Evolutionary conservation across 1,140 invertebrate species (phyloP).

Genomic region (Heliconius himera): DNA sequence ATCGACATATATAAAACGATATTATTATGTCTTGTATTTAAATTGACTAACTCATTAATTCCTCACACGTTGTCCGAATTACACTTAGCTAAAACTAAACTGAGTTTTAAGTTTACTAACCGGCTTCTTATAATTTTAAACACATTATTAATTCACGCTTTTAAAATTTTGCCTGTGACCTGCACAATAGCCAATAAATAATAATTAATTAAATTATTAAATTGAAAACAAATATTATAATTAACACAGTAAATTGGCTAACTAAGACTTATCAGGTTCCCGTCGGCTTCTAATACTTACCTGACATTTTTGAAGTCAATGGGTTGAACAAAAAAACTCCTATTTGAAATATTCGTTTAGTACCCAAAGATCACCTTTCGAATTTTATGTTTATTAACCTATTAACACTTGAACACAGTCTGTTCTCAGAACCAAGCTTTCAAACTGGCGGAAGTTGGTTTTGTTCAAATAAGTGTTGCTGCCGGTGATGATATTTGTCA

Average conservation of each 20-base stretch:
- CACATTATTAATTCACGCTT: too few species aligned
- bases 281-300: conserved; percentile 24
- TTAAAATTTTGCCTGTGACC: neutral
- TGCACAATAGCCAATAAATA: neutral
- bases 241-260: too few species aligned
- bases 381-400: conserved; percentile 24
- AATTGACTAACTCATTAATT: too few species aligned
- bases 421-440: conserved; percentile 29
- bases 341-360: conserved; percentile 33
- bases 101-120: too few species aligned
- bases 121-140: too few species aligned
- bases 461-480: conserved; percentile 11
- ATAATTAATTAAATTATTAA: too few species aligned
- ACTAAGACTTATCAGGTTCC: neutral
- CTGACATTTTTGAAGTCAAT: conserved; percentile 11
- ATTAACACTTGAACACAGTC: conserved; percentile 26
- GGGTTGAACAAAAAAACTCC: conserved; percentile 16
- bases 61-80: too few species aligned
- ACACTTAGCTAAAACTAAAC: too few species aligned
- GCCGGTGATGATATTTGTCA: conserved; percentile 17
- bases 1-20: too few species aligned
- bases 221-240: neutral
- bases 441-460: conserved; percentile 12
- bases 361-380: conserved; percentile 14
- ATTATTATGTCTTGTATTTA: too few species aligned